Evolutionary conservation across 2,888 invertebrate species (phyloP), one percentile per base, ranked within the genome.

Genomic region (Limnephilus marmoratus): DNA sequence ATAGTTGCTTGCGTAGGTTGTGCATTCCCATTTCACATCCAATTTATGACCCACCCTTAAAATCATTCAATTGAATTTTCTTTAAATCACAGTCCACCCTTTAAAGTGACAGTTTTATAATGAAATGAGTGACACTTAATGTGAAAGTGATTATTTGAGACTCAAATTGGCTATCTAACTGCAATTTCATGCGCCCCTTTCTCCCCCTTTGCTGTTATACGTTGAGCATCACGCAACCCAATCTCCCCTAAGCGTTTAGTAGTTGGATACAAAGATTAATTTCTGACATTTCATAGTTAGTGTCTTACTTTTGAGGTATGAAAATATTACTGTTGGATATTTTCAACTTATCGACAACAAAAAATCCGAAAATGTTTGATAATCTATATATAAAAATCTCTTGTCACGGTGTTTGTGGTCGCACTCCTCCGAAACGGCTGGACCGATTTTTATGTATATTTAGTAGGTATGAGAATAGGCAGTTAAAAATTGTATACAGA

Each of bases 111-210:
- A 45, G 83, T 90, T 90, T 83, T 18, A 81, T 91, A 91, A 85
- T 85, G 34, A 86, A 85, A 68, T 91, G 85, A 91, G 90, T 85
- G 86, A 53, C 90, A 86, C 41, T 86, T 85, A 86, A 85, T 91
- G 41, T 41, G 90, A 91, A 91, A 91, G 85, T 85, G 90, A 90
- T 91, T 83, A 80, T 86, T 91, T 91, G 34, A 85, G 85, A 85
- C 34, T 29, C 68, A 68, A 90, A 90, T 85, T 90, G 90, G 90
- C 90, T 85, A 85, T 90, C 68, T 90, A 31, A 15, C 29, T 15
- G 15, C 87, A 87, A 34, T 87, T 87, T 87, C 34, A 31, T 31
- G 18, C 68, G n/a, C 53, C 87, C 34, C 53, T 13, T 85, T 86
- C 85, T 45, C 45, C 85, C 45, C 49, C 85, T 86, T 12, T 29